A percentile compares a stretch with the other conserved stretches of the same genome.
These are phyloP conservation scores for Malacoraja senta DNA, from an alignment of 2,797 vertebrate species.

Conservation along the genomic window DNA sequence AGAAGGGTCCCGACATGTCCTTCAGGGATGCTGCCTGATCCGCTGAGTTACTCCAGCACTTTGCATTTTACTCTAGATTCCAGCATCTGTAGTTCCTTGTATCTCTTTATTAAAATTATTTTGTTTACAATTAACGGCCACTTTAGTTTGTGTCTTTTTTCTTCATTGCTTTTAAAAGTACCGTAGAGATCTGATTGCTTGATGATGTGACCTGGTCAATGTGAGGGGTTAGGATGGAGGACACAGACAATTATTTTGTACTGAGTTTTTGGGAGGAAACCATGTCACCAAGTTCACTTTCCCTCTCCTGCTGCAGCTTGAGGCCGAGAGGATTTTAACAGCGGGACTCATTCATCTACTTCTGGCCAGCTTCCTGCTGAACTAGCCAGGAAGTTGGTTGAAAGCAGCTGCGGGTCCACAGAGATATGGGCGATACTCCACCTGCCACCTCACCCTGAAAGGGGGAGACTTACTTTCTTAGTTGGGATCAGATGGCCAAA, in stretches of 20 bases:
- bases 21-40: no score
- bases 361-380: background rate
- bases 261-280: background rate
- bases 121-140: background rate
- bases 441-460: background rate
- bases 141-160: background rate
- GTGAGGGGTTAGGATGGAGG: background rate
- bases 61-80: no score
- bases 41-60: no score
- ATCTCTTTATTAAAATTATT: no score
- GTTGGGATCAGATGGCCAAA: background rate
- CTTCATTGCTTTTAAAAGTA: background rate
- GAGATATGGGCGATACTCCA: background rate
- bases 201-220: background rate
- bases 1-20: no score
- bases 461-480: background rate
- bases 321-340: background rate
- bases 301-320: background rate
- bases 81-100: no score
- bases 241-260: background rate
- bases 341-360: background rate
- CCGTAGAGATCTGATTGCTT: background rate
- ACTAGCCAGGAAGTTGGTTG: background rate
- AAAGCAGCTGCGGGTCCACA: background rate
- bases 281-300: background rate